Evolutionary conservation across 2,113 vertebrate species (phyloP), one percentile per base, ranked within the genome.

Genomic region (Hippocampus guttulatus): DNA sequence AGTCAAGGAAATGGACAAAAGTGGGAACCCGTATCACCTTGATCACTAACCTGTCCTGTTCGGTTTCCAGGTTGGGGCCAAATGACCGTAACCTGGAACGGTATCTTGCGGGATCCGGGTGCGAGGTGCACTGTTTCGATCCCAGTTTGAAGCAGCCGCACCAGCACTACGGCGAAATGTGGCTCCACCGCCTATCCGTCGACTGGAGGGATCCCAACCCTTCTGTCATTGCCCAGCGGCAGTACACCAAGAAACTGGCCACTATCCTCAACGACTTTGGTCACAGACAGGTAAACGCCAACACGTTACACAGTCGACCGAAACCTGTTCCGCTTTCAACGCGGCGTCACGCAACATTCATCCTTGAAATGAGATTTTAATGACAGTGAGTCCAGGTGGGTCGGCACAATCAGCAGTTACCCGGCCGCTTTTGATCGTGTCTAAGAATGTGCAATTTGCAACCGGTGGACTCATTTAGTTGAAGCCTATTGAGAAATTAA

Each of bases 201-300:
- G 94, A 97, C 82, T 99, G 96, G 95, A 89, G 96, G 64, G 96
- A 98, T 65, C 95, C 95, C 3, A 97, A 95, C 74, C 96, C 96
- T 0, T 94, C 93, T 47, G 66, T 93, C 1, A 87, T 89, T 0
- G 85, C 90, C 52, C 93, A 90, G 7, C 93, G 89, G 8, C 88
- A 89, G 8, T 88, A 92, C 90, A 95, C 93, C 0, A 97, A 95
- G 86, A 99, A 97, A 73, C 89, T 98, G 80, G 93, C 93, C 78
- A 92, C 93, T 7, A 93, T 99, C 77, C 69, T 99, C 33, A 95
- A 94, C 67, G 93, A 96, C 72, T 98, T 97, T 80, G 95, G 95
- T 25, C 96, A 98, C 85, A 93, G 93, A 85, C 93, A 95, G 93
- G 96, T 98, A 60, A 92, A 5, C 33, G 33, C 5, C 5, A 38